Evolutionary conservation across 1,140 invertebrate genomes (phyloP), one percentile per base, ranked within the genome.

Genomic region (Dreissena polymorpha): DNA sequence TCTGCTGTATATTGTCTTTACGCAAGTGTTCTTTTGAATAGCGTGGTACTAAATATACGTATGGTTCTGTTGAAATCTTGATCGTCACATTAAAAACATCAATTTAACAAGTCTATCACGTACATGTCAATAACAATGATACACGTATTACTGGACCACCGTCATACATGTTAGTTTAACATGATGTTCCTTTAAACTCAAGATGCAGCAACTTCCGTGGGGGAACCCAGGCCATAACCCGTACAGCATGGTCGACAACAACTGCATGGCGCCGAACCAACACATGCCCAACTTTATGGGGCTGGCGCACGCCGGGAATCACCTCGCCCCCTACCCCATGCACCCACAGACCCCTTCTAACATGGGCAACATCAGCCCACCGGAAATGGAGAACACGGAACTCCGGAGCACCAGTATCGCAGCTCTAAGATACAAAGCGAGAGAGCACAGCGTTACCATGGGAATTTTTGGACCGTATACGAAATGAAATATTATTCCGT

Each of bases 391-490:
- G 10, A 92, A 93, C 18, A 95, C 96, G 69, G 97, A 97, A 92
- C 94, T 97, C 78, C 93, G 97, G 83, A 96, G 95, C 88, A 97
- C 96, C n/a, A 97, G 97, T 87, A 98, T 98, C 84, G 97, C 97
- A 0, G 96, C 96, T 0, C 93, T 99, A 10, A 93, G 97, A 82
- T 94, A 98, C 68, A 98, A 98, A 87, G 97, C 97, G 0, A 94
- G 97, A 12, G 97, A 98, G 93, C 97, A 98, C 74, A 87, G 86
- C 65, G 89, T 86, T 65, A 82, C 88, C n/a, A 86, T 90, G 74
- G 89, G 89, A n/a, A 82, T 88, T 55, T 82, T 90, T n/a, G 85
- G 87, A 74, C 82, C 84, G 18, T 88, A 86, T 55, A 81, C 83
- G 8, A 88, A 88, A 84, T 88, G 77, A 70, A 14, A 25, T 72